phyloP scores from a whole-genome alignment of 2,888 invertebrate genomes.

The Lochmaea crataegi region DNA sequence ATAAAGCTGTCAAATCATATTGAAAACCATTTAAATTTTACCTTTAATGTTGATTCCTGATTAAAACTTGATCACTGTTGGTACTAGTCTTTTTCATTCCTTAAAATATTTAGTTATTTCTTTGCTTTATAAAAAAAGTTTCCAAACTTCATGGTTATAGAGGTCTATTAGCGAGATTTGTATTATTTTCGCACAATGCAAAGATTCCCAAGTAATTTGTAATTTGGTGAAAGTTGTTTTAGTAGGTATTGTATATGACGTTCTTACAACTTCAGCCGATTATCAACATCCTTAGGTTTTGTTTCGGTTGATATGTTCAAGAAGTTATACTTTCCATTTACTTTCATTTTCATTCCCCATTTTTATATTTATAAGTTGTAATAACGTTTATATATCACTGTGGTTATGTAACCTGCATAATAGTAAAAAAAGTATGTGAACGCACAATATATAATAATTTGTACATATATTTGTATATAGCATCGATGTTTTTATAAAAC shows the following conservation, averaged over 20 bases:
- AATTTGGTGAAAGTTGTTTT: background rate
- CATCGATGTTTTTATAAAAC: slow-evolving; percentile 35
- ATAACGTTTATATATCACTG: background rate
- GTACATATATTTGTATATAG: slow-evolving; percentile 20
- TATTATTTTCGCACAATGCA: background rate
- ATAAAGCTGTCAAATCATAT: no score
- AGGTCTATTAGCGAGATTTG: background rate
- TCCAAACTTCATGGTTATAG: background rate
- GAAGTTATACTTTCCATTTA: no score
- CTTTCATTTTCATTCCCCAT: background rate
- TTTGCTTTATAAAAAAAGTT: background rate
- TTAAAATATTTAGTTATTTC: background rate
- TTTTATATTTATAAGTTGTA: background rate
- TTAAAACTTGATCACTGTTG: background rate
- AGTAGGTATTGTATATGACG: background rate
- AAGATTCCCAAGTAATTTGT: background rate
- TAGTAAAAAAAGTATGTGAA: background rate
- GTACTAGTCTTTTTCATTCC: slow-evolving; percentile 1
- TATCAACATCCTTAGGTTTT: background rate
- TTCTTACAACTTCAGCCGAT: background rate
- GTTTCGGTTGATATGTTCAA: background rate
- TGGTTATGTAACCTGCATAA: background rate
- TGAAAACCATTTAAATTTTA: no score
- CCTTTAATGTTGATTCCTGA: background rate
- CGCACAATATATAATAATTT: background rate